Base-by-base conservation (phyloP, 2,888 invertebrate species). In the Mythimna lalbum region DNA sequence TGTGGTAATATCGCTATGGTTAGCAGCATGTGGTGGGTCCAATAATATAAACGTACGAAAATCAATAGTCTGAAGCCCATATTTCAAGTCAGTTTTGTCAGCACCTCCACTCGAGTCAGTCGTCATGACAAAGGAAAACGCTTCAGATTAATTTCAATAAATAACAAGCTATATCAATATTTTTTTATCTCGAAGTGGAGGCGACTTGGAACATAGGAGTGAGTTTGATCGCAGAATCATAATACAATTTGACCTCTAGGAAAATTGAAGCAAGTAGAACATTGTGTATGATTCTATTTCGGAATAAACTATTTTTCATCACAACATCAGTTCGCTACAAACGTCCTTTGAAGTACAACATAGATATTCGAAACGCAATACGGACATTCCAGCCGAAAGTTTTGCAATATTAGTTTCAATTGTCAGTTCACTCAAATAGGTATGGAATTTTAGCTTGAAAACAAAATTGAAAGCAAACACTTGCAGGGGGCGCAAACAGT, bases 21-120 rank as follows among this genome's bases (percentile, higher is more conserved):
- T 91, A 94, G 90, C 89, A 93, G 93, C 87, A 90, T 89, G 91
- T 89, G 89, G 88, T 86, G 78, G 79, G 55, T 82, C 66, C 60
- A 59, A 72, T 63, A 62, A 52, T 39, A 63, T 50, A 59, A 47
- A 59, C 14, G 0, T 23, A 49, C 10, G 2, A 12, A 36, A 31
- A 19, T 33, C 21, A 43, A 52, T n/a, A 31, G n/a, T 23, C 21
- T 33, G 14, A 6, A 14, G 21, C 23, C 14, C 9, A 49, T 49
- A 49, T 49, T 49, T 49, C 19, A n/a, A 49, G 47, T 49, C 9
- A 49, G 47, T 2, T 49, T 47, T 2, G 9, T n/a, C 7, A 19
- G n/a, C 7, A 47, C 47, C 9, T 19, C n/a, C n/a, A 49, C 47
- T 49, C 9, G 47, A 49, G 7, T 49, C n/a, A 49, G 7, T 49